Percentiles rank a stretch among this genome's conserved stretches.
Evolutionary conservation across 2,113 vertebrate genomes (phyloP).

Genomic region (Caranx ignobilis): DNA sequence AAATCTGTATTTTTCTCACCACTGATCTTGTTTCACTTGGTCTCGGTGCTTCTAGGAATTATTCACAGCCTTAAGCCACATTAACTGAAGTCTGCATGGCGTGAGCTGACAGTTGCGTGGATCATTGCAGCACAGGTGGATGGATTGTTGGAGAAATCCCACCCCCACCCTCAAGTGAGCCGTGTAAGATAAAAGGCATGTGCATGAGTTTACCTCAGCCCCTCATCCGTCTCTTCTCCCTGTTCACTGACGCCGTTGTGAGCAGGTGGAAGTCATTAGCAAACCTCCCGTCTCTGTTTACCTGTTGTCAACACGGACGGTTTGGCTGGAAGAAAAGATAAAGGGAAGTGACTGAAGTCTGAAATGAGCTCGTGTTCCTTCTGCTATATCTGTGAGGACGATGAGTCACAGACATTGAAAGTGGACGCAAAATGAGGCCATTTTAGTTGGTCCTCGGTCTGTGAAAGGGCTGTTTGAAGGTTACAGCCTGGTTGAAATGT

Average conservation of each 20-base stretch:
- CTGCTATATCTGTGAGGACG: too few species aligned
- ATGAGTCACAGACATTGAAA: too few species aligned
- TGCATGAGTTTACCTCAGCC: background rate
- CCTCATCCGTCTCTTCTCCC: background rate
- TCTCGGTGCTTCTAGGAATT: background rate
- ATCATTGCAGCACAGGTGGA: constrained; percentile 9
- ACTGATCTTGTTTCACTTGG: background rate
- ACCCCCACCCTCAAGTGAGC: background rate
- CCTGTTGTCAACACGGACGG: background rate
- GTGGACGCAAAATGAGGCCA: too few species aligned
- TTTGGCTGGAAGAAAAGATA: background rate
- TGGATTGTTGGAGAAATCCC: background rate
- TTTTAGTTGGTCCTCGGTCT: too few species aligned
- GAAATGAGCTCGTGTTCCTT: too few species aligned
- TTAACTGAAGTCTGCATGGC: background rate
- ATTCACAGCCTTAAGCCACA: background rate
- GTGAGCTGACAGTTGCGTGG: constrained; percentile 24
- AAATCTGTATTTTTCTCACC: background rate
- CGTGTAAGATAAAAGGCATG: background rate
- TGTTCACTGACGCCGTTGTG: background rate
- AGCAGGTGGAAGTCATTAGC: background rate
- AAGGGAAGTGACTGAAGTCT: background rate
- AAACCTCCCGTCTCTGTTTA: background rate
- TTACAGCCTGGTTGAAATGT: too few species aligned
- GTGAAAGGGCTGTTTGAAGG: too few species aligned